phyloP scores from a whole-genome alignment of 2,797 vertebrate species.

The Anomalospiza imberbis region DNA sequence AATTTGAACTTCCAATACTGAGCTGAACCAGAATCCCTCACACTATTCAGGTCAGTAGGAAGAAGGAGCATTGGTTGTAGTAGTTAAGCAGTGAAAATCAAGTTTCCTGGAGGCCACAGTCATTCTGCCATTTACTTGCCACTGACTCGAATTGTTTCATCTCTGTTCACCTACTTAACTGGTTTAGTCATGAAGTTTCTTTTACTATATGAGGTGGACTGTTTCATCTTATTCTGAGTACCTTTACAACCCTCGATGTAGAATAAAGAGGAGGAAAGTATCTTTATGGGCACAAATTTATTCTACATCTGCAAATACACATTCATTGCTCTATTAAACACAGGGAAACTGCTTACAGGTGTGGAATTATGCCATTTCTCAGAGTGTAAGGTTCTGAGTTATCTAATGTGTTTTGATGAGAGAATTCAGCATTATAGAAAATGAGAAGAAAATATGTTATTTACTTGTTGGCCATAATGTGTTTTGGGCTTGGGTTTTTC shows the following conservation, averaged over 20 bases:
- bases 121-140: not conserved
- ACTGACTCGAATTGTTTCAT: not conserved
- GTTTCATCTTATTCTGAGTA: not conserved
- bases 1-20: not conserved
- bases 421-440: not conserved
- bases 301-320: not conserved
- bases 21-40: not conserved
- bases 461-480: not conserved
- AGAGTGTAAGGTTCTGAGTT: not conserved
- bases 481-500: not conserved
- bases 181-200: not conserved
- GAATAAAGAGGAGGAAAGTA: not conserved
- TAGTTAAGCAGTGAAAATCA: not conserved
- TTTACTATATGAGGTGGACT: not conserved
- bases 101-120: not conserved
- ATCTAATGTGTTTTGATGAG: not conserved
- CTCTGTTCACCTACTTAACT: not conserved
- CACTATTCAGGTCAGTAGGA: not conserved
- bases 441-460: not conserved
- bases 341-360: not conserved
- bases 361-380: not conserved
- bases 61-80: not conserved
- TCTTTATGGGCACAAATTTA: not conserved
- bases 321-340: not conserved
- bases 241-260: not conserved